Evolutionary conservation across 2,797 vertebrate genomes (phyloP).

Genomic region (Bradypus variegatus): DNA sequence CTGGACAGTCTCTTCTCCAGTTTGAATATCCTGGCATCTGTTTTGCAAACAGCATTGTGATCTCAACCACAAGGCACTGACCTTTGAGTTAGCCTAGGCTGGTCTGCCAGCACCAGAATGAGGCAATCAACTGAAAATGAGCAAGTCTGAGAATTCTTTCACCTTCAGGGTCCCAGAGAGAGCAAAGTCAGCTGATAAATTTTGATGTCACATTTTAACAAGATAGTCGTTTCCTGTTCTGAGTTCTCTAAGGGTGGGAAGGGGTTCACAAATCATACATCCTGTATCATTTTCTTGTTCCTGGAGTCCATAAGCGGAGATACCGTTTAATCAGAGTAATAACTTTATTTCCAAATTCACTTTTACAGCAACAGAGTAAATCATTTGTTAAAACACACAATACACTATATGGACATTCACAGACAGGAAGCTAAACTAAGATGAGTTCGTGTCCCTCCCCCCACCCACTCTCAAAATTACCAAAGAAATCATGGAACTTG

Average conservation of each 20-base stretch:
- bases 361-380: constrained; percentile 95
- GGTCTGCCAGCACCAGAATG: neutral
- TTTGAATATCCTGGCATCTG: neutral
- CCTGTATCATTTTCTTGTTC: neutral
- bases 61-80: neutral
- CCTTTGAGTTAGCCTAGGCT: neutral
- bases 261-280: neutral
- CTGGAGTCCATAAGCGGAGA: neutral
- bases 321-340: constrained; percentile 72
- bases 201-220: neutral
- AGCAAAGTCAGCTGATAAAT: neutral
- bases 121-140: neutral
- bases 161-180: neutral
- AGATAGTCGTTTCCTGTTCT: neutral
- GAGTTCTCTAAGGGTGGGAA: neutral
- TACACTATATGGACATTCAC: constrained; percentile 88
- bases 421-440: constrained; percentile 87
- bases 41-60: neutral
- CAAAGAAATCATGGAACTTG: constrained; percentile 70
- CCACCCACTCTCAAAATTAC: constrained; percentile 55
- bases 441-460: constrained; percentile 74
- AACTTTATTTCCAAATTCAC: constrained; percentile 99
- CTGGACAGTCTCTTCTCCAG: neutral
- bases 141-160: neutral
- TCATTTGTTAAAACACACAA: constrained; percentile 94